Conservation (phyloP, 2,797 vertebrate species). For the Falco peregrinus region DNA sequence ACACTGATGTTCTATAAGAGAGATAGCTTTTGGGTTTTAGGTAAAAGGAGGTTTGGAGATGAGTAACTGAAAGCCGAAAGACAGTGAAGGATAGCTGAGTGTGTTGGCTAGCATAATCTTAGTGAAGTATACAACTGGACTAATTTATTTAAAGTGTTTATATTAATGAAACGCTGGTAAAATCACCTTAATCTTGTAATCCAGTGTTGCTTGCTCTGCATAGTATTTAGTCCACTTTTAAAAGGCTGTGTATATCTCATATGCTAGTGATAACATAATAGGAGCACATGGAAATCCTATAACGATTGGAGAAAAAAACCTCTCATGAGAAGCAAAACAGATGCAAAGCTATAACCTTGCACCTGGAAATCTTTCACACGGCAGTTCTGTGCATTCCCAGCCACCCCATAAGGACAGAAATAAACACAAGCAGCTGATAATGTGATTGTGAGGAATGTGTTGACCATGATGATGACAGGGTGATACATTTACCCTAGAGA, state of each 20-base stretch:
- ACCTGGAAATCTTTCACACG: conserved; percentile 67
- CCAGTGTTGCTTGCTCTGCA: background rate
- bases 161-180: background rate
- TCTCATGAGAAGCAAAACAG: conserved; percentile 60
- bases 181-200: background rate
- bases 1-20: background rate
- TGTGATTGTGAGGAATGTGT: conserved; percentile 64
- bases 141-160: background rate
- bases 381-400: conserved; percentile 56
- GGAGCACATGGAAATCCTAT: conserved; percentile 39
- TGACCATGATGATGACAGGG: conserved; percentile 60
- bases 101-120: background rate
- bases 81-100: background rate
- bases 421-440: conserved; percentile 65
- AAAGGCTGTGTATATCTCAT: background rate
- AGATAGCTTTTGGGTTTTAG: background rate
- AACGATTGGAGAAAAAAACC: background rate
- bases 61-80: background rate
- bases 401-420: conserved; percentile 50
- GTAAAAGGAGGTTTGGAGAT: background rate
- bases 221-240: background rate
- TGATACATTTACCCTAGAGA: conserved; percentile 43
- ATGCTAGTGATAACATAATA: conserved; percentile 36
- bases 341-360: conserved; percentile 64
- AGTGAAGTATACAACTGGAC: background rate